These are phyloP conservation scores for Myotis davidii DNA, from an alignment of 2,113 vertebrate genomes.

Conservation along the genomic window DNA sequence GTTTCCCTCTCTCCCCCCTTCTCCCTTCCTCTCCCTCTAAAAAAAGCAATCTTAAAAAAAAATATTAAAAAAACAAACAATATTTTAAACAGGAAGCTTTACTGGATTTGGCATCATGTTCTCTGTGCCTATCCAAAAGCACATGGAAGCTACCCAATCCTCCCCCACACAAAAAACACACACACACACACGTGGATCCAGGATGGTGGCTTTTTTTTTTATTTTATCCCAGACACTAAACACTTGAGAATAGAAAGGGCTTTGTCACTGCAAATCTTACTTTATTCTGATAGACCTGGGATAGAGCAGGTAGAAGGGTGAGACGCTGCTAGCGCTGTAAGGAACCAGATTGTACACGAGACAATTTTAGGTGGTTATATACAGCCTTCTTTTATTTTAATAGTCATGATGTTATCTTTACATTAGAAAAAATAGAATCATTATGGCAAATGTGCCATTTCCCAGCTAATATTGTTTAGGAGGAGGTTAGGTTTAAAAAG, in stretches of 20 bases:
- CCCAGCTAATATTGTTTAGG: neutral
- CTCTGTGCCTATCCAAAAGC: neutral
- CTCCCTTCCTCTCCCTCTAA: no score
- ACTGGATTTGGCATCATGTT: neutral
- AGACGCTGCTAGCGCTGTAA: neutral
- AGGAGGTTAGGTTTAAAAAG: neutral
- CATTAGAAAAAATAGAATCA: neutral
- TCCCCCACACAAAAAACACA: rapidly evolving
- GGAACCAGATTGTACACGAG: neutral
- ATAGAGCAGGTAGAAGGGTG: neutral
- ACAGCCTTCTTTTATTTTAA: neutral
- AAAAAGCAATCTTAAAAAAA: no score
- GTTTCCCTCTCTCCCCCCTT: no score
- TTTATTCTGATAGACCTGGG: neutral
- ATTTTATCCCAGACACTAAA: neutral
- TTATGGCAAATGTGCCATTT: neutral
- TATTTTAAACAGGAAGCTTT: neutral
- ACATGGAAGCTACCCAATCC: neutral
- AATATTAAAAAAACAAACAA: neutral
- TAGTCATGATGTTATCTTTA: neutral
- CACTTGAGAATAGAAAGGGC: neutral
- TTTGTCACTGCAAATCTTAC: neutral
- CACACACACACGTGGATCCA: neutral
- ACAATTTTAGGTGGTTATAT: neutral
- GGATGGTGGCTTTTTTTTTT: neutral